Evolutionary conservation across 1,140 invertebrate species (phyloP).

Genomic region (Chironomus striatipennis): DNA sequence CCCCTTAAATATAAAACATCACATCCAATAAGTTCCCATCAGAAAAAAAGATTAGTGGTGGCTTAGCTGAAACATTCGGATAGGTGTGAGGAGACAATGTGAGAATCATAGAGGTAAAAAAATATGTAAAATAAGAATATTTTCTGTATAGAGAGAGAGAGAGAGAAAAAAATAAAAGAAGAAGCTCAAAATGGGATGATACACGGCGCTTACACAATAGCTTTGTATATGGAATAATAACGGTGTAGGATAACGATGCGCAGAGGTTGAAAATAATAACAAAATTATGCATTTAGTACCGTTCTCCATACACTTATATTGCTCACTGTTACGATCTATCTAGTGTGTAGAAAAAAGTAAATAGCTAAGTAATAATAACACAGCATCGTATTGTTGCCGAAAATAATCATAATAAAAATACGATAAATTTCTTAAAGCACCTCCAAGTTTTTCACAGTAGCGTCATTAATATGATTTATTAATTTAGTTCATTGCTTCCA

Average conservation of each 20-base stretch:
- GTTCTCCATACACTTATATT: neutral
- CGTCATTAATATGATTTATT: slow-evolving; percentile 23
- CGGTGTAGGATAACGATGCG: neutral
- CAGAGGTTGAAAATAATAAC: slow-evolving; percentile 20
- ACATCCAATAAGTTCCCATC: no score
- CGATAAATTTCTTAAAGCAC: slow-evolving; percentile 18
- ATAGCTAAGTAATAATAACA: neutral
- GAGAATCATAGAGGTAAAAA: neutral
- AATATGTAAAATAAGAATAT: neutral
- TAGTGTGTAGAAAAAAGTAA: neutral
- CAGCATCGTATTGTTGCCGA: neutral
- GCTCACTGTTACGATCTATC: neutral
- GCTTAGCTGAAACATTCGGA: neutral
- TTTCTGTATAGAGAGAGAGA: no score
- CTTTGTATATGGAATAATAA: neutral
- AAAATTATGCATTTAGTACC: slow-evolving; percentile 19
- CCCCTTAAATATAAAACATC: no score
- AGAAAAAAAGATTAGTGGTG: no score
- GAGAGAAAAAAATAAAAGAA: no score
- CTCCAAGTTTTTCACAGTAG: slow-evolving; percentile 14
- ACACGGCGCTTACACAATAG: slow-evolving; percentile 6
- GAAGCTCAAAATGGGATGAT: neutral
- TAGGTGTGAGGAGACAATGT: neutral
- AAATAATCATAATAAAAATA: slow-evolving; percentile 23
- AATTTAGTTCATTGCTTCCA: slow-evolving; percentile 1